Base-by-base conservation (phyloP, 2,888 invertebrate genomes). In the Yponomeuta evonymella region DNA sequence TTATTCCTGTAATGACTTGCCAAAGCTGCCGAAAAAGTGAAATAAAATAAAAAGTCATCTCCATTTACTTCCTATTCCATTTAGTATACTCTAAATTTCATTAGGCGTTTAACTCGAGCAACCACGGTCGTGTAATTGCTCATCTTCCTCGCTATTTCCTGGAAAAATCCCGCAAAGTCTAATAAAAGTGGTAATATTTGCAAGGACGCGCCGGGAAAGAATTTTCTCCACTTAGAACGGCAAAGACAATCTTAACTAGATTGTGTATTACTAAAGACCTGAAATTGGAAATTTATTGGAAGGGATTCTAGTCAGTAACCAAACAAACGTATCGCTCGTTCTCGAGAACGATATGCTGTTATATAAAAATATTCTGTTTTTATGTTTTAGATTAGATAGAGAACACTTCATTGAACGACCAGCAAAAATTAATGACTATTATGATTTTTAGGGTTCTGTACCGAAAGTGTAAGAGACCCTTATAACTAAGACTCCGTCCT, bases 11-110 rank as follows among this genome's bases (percentile, higher is more conserved):
- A 23, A 23, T 23, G 23, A 23, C 23, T 23, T 23, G 23, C 23
- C 23, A 1, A 23, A 23, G 23, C 23, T 23, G 23, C 23, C 23
- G 1, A 23, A 23, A 23, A 23, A 23, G 1, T 23, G 1, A 23
- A 23, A 23, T 63, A n/a, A 63, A 12, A n/a, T 64, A 2, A 29
- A 29, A 64, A 64, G 12, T 43, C 66, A 71, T 73, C 85, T 88
- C 89, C 73, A 83, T 68, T 36, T 70, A 65, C 73, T 80, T 80
- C 70, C 8, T 70, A 29, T 83, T 79, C 84, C 82, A 83, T 58
- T 83, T 79, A 82, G 83, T 86, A 88, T 90, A 88, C 86, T 88
- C 88, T 90, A 90, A 91, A 92, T 92, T 91, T 90, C 88, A 90
- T 92, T 89, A 92, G 84, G 83, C 84, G 88, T 86, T 87, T 85